Base-by-base conservation (phyloP, 2,888 invertebrate species). In the Euclidia mi region DNA sequence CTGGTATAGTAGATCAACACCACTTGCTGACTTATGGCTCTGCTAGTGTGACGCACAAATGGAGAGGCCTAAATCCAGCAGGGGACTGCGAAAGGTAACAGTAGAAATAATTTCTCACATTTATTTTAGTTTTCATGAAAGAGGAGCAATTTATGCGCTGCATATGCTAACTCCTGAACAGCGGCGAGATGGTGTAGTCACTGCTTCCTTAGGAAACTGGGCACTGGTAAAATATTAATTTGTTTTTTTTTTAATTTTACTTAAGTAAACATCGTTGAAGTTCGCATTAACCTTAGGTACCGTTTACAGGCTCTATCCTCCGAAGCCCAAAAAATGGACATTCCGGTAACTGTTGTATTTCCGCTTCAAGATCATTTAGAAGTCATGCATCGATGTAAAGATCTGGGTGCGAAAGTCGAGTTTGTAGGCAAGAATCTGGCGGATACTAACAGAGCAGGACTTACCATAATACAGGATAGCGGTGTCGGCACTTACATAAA, bases 151-250 rank as follows among this genome's bases (percentile, higher is more conserved):
- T 14, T 97, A 98, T 81, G 96, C 97, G 0, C 90, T 99, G 46
- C 82, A 97, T 59, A 96, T 96, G 92, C 87, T 99, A 15, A 89
- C 95, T 7, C 92, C 95, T 46, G 96, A 97, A 29, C 96, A 98
- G 84, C 96, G 95, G 76, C 88, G 89, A 59, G 85, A 80, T 28
- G 98, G 98, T 1, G 97, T 98, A 0, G 97, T 97, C 49, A 97
- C 98, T 2, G 98, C 98, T 0, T 98, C 98, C 2, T 94, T 98
- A 47, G 99, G 99, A 2, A 99, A 99, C 87, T 99, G 98, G 92
- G 98, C 98, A 0, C 95, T 97, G 85, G 90, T 88, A 63, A 55
- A 3, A n/a, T n/a, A n/a, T n/a, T n/a, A n/a, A n/a, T n/a, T n/a
- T n/a, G n/a, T n/a, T n/a, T n/a, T n/a, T n/a, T n/a, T n/a, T n/a